Conservation (phyloP, 2,113 vertebrate species). For the Ptilonorhynchus violaceus region DNA sequence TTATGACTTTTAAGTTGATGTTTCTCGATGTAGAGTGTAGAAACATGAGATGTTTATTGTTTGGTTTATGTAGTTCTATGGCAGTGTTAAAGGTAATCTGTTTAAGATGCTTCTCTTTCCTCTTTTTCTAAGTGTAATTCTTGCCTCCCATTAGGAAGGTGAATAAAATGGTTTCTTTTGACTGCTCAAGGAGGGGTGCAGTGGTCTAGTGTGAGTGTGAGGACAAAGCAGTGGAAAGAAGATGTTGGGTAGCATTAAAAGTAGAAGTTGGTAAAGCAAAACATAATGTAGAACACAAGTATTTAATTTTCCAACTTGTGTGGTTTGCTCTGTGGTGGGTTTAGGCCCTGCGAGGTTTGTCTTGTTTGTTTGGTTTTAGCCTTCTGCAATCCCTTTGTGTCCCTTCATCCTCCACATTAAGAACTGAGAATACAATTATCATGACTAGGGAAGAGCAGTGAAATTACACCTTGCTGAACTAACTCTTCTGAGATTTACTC, state of each 20-base stretch:
- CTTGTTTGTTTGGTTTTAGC: not conserved
- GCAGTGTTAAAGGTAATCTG: not conserved
- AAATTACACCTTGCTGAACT: constrained; percentile 25
- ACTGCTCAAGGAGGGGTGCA: not conserved
- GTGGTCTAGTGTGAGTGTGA: not conserved
- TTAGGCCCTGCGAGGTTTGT: not conserved
- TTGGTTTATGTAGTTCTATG: not conserved
- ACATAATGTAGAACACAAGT: not conserved
- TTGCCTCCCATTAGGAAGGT: not conserved
- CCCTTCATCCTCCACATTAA: not conserved
- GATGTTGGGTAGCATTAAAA: not conserved
- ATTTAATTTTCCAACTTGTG: not conserved
- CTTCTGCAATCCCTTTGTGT: not conserved
- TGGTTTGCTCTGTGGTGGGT: not conserved
- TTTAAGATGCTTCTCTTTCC: not conserved
- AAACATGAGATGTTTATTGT: not conserved
- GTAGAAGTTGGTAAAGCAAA: not conserved
- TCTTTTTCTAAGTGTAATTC: not conserved
- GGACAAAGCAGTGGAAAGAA: not conserved
- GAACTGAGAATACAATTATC: not conserved
- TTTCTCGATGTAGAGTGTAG: not conserved
- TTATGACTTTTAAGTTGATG: not conserved
- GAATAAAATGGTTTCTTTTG: not conserved
- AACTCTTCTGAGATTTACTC: constrained; percentile 6
- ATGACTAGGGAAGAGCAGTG: not conserved